A percentile compares a stretch with the other conserved stretches of the same genome.
These are phyloP conservation scores for Arbacia lixula DNA, from an alignment of 53 echinoderm and acorn worm genomes.

Conservation along the genomic window DNA sequence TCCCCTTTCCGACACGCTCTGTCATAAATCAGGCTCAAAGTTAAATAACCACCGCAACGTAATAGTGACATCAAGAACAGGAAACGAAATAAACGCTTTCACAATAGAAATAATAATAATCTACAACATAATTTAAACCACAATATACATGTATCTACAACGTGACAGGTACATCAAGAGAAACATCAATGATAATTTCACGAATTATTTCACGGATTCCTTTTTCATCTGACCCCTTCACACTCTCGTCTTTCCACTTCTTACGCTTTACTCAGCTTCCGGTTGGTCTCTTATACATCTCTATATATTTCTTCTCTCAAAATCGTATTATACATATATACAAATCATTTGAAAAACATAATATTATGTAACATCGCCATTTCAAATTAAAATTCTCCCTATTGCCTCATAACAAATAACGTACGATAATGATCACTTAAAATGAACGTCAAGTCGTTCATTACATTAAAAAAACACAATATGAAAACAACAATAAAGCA, in stretches of 20 bases:
- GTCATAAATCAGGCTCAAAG: too few species aligned
- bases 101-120: background rate
- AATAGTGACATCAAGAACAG: background rate
- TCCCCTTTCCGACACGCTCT: too few species aligned
- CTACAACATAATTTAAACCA: background rate
- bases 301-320: constrained; percentile 21
- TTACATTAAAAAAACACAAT: too few species aligned
- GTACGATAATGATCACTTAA: background rate
- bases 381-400: constrained; percentile 2
- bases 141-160: constrained; percentile 12
- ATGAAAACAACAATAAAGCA: background rate
- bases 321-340: constrained; percentile 31
- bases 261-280: too few species aligned
- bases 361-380: constrained; percentile 33
- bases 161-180: background rate
- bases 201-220: too few species aligned
- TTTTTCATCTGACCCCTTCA: too few species aligned
- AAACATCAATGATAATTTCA: too few species aligned
- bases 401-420: constrained; percentile 34
- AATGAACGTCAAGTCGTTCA: too few species aligned
- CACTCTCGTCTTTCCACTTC: too few species aligned
- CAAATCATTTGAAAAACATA: constrained; percentile 24
- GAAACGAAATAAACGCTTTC: constrained; percentile 14
- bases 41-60: constrained; percentile 15
- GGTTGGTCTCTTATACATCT: too few species aligned